Base-by-base conservation (phyloP, 2,888 invertebrate genomes). In the Pyrochroa serraticornis region DNA sequence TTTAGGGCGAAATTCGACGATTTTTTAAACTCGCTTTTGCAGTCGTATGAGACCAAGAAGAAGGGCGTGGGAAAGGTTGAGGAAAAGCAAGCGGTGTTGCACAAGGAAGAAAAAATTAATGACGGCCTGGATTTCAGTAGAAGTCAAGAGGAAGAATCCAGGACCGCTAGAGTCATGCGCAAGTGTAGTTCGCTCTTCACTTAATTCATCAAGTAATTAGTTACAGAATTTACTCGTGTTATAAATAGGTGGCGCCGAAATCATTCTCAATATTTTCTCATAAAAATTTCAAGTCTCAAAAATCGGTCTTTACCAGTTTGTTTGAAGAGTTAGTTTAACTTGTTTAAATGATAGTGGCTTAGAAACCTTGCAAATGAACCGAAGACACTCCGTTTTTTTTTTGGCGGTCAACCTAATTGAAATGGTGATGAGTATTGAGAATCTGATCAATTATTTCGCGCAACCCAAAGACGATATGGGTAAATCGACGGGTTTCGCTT, bases 71-170 rank as follows among this genome's bases (percentile, higher is more conserved):
- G 99, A 37, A 96, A 97, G 81, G 98, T 99, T 0, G 99, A 99
- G 81, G 98, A 99, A 81, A 99, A 99, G 77, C 98, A 99, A 81
- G 97, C 96, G 0, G 92, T 97, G 33, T 86, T 99, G 6, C 93
- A 98, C 80, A 97, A 98, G 76, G 99, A 99, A 83, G 99, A 99
- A 47, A 99, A 99, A 83, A 99, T 99, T 99, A 99, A 99, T 80
- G 99, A 99, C 80, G 98, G 98, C 0, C 83, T 97, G 50, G 97
- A 97, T 78, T 95, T 99, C 80, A 95, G 95, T 60, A 86, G 98
- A 71, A 97, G 97, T 7, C 97, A 99, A 77, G 98, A 98, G 76
- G 99, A 99, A 77, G 99, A 99, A 81, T 97, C 97, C 0, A 87
- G 97, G 71, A 98, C 99, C 0, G 99, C 99, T 8, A 84, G 98